Base-by-base conservation (phyloP, 2,888 invertebrate genomes). In the Apodemia hepburni region DNA sequence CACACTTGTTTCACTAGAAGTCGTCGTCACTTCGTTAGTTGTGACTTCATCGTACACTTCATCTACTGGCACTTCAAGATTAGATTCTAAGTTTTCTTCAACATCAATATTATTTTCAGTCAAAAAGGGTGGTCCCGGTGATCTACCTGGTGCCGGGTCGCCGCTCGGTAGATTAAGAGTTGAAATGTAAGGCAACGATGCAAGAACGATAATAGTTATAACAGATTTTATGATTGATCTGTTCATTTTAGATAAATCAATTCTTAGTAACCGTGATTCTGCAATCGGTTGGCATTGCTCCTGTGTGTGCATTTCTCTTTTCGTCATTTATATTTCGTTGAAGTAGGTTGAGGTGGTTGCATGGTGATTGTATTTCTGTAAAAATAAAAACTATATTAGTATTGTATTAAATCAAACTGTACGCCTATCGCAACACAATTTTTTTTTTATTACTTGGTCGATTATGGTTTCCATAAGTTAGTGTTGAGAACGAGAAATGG, bases 121-220 rank as follows among this genome's bases (percentile, higher is more conserved):
- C 27, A 67, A 60, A 42, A 68, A 62, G 71, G 94, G 94, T 70
- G 94, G 94, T 51, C 94, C 94, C 15, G 94, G 94, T 0, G 94
- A 94, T 49, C 94, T 85, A 8, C 94, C 94, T 0, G 94, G 94
- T 0, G 94, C 94, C 15, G 94, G 94, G 77, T 94, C 94, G 62
- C 93, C 94, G 71, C 88, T 93, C 17, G 93, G 92, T 58, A 89
- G 72, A 64, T 78, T 86, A 60, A 89, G 69, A 0, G 84, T 77
- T 4, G 85, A 87, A 67, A 82, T 85, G 75, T 86, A 87, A 79
- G 91, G 91, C 78, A 91, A 74, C 65, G 77, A 76, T 61, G 83
- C 79, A 64, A 90, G 70, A 60, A 88, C 83, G 65, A 83, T 73
- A 61, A 85, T 70, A 22, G 78, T 75, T 64, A 79, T 72, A 18